A percentile compares a stretch with the other conserved stretches of the same genome.
Evolutionary conservation across 1,140 invertebrate genomes (phyloP).

Genomic region (Adoxophyes honmai): DNA sequence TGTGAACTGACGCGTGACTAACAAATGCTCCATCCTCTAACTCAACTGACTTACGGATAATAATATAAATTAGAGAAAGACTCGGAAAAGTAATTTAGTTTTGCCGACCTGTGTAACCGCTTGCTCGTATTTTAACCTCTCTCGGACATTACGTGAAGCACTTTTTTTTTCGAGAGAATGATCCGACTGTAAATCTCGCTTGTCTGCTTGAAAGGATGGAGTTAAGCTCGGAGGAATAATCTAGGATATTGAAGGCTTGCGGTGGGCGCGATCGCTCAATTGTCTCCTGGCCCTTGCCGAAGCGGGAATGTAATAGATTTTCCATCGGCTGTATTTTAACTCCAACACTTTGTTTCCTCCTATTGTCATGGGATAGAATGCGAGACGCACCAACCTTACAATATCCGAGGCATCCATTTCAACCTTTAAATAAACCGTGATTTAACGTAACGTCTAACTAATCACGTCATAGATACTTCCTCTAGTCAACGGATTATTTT

Average conservation of each 20-base stretch:
- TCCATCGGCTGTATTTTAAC: slow-evolving; percentile 35
- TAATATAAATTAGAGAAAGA: slow-evolving; percentile 24
- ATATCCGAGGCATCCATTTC: neutral
- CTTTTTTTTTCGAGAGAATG: no score
- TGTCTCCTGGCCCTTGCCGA: slow-evolving; percentile 34
- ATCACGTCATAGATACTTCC: neutral
- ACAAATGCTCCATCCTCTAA: slow-evolving; percentile 42
- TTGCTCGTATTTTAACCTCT: neutral
- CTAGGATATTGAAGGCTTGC: slow-evolving; percentile 29
- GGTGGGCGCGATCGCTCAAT: slow-evolving; percentile 44
- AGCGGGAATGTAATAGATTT: slow-evolving; percentile 37
- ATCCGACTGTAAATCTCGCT: neutral
- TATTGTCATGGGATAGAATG: no score
- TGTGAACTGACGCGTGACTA: slow-evolving; percentile 50
- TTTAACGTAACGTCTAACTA: neutral
- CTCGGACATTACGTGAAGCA: no score
- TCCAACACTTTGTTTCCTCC: slow-evolving; percentile 19
- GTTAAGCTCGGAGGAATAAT: slow-evolving; percentile 40
- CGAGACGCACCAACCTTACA: neutral
- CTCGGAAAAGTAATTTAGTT: slow-evolving; percentile 29
- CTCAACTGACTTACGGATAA: slow-evolving; percentile 15
- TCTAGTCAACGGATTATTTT: slow-evolving; percentile 17
- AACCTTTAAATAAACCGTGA: neutral
- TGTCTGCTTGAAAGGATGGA: neutral
- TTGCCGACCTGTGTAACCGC: neutral